Base-by-base conservation (phyloP, 1,140 invertebrate species). In the Eupristina koningsbergeri region DNA sequence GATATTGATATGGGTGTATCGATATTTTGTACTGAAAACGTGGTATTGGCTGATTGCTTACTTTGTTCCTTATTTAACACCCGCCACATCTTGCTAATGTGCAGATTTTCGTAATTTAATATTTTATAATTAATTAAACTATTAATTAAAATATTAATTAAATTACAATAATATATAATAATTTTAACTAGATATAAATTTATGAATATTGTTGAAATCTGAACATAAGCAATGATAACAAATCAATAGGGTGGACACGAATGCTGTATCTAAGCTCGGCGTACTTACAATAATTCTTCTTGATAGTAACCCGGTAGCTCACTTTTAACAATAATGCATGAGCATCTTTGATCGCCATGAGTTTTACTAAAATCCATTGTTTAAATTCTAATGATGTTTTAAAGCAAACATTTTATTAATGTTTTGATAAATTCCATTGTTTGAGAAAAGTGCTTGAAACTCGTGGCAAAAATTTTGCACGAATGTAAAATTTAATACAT, bases 251-350 rank as follows among this genome's bases (percentile, higher is more conserved):
- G 89, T 92, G 90, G 89, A 91, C 88, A 92, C 89, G 90, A 91
- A 92, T 92, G 91, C 91, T 93, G 90, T 93, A 92, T 89, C 88
- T 92, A 91, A 92, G 91, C 91, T 92, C 91, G 88, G 89, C 91
- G 88, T 92, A 92, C 89, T 88, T 90, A 90, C 88, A 88, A 91
- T 90, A 91, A 86, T 92, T 92, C 87, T 92, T 90, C 86, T 90
- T 86, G 86, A 91, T 92, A 92, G 90, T 90, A 90, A 91, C 81
- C 91, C 89, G 88, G 90, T 92, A 92, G 91, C 91, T 93, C 92
- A 92, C 91, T 93, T 92, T 93, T 92, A 93, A 92, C 92, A 92
- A 91, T 92, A 92, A 90, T 92, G 91, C 91, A 93, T 91, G 90
- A 86, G 90, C 90, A 92, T 92, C 86, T 34, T 85, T 9, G 85